Evolutionary conservation across 1,140 invertebrate species (phyloP).

Genomic region (Rhopalosiphum padi): DNA sequence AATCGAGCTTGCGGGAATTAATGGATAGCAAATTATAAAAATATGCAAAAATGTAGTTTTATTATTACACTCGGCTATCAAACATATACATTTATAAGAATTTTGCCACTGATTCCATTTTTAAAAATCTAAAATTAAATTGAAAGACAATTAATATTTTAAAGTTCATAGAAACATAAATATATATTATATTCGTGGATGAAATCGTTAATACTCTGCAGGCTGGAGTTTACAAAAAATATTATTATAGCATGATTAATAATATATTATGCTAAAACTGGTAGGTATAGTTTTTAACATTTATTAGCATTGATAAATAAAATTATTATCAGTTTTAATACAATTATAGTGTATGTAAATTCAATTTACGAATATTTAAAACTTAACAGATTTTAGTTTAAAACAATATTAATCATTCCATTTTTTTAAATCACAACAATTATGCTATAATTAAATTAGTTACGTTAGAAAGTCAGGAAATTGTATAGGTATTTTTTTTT

Average conservation of each 20-base stretch:
- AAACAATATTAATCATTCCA: not conserved
- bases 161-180: not conserved
- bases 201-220: not conserved
- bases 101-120: not conserved
- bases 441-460: not conserved
- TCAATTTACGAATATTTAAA: not conserved
- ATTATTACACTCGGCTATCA: too few relatives aligned
- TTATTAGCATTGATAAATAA: not conserved
- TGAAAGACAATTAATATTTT: not conserved
- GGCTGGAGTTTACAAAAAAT: not conserved
- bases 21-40: too few relatives aligned
- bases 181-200: not conserved
- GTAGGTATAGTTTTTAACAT: not conserved
- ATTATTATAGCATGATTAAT: not conserved
- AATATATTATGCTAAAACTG: not conserved
- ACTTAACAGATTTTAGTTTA: not conserved
- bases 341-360: not conserved
- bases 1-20: too few relatives aligned
- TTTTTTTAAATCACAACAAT: not conserved
- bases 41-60: too few relatives aligned
- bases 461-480: too few relatives aligned
- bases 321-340: not conserved
- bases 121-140: not conserved
- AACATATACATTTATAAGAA: too few relatives aligned
- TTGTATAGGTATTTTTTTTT: too few relatives aligned